These are phyloP conservation scores for Gyps fulvus DNA, from an alignment of 2,113 vertebrate species.

Conservation along the genomic window DNA sequence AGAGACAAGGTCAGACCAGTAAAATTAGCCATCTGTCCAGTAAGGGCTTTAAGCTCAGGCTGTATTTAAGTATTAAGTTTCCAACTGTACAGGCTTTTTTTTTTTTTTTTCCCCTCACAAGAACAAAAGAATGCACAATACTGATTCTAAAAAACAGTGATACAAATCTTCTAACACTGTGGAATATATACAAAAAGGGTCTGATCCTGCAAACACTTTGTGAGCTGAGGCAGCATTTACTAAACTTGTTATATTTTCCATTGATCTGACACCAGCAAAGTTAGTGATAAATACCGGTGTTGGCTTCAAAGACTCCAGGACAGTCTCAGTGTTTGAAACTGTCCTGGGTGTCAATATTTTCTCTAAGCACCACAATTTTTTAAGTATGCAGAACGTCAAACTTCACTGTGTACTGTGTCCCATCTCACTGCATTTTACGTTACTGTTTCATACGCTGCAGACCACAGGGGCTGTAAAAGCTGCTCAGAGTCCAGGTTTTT, in stretches of 20 bases:
- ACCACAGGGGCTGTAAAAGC: neutral
- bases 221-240: neutral
- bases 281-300: neutral
- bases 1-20: conserved; percentile 66
- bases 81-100: conserved; percentile 39
- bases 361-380: neutral
- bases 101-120: neutral
- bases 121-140: conserved; percentile 1
- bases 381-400: neutral
- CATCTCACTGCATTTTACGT: neutral
- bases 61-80: conserved; percentile 72
- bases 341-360: neutral
- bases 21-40: conserved; percentile 80
- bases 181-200: neutral
- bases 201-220: neutral
- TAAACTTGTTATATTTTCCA: neutral
- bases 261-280: neutral
- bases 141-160: neutral
- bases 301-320: neutral
- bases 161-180: neutral
- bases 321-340: neutral
- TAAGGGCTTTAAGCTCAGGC: conserved; percentile 69
- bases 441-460: neutral
- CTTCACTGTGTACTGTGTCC: neutral
- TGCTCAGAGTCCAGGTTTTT: neutral